Percentiles rank a stretch among this genome's conserved stretches.
Evolutionary conservation across 2,888 invertebrate species (phyloP).

Genomic region (Eupithecia centaureata): DNA sequence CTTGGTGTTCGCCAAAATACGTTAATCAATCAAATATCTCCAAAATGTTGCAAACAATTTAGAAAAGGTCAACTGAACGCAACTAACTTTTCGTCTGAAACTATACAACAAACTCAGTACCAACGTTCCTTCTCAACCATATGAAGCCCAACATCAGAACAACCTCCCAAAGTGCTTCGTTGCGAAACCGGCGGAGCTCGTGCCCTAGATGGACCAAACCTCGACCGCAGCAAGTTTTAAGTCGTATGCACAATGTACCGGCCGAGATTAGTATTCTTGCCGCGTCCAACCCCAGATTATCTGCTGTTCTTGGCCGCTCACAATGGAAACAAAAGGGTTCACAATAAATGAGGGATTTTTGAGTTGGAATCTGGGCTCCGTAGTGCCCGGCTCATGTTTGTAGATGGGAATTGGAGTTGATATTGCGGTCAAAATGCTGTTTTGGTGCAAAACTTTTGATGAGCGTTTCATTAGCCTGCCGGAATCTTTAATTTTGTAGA

Average conservation of each 20-base stretch:
- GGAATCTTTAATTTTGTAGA: not conserved
- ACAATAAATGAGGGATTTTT: constrained; percentile 46
- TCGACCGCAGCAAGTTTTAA: constrained; percentile 17
- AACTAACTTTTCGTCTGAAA: not conserved
- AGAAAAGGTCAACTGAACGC: not conserved
- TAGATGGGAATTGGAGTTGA: not conserved
- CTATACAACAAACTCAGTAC: not conserved
- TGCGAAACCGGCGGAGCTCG: not conserved
- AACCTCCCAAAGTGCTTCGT: not conserved
- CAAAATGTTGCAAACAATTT: not conserved
- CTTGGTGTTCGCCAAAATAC: no score
- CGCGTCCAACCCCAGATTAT: constrained; percentile 43
- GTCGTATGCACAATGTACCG: constrained; percentile 29
- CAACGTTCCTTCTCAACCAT: not conserved
- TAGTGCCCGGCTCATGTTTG: constrained; percentile 17
- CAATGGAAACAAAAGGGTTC: constrained; percentile 45
- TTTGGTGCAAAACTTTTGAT: not conserved
- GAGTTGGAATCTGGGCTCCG: constrained; percentile 28
- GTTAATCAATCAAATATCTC: not conserved
- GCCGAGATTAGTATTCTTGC: constrained; percentile 44
- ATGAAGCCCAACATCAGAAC: not conserved
- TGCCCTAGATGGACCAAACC: not conserved
- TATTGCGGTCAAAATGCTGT: not conserved
- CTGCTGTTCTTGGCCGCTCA: constrained; percentile 37
- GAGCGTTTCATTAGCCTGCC: not conserved